Percentiles rank a stretch among this genome's conserved stretches.
Evolutionary conservation across 2,113 vertebrate genomes (phyloP).

Genomic region (Machaerirhynchus nigripectus): DNA sequence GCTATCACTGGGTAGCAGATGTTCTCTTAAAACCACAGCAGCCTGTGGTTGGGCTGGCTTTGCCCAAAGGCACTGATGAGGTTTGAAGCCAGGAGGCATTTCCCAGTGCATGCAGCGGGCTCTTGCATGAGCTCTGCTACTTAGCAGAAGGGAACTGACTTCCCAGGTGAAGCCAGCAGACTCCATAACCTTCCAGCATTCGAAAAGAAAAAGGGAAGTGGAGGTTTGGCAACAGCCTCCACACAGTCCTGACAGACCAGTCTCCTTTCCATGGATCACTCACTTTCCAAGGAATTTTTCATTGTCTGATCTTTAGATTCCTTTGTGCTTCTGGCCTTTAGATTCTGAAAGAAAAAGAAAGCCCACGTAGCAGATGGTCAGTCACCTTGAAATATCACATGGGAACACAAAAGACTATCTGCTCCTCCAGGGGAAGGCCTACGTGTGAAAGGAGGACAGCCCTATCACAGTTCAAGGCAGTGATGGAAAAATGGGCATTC

Average conservation of each 20-base stretch:
- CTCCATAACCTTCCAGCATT: background rate
- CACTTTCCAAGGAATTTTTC: conserved; percentile 95
- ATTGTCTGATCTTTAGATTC: conserved; percentile 88
- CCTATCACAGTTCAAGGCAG: background rate
- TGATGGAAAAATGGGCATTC: background rate
- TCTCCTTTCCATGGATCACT: conserved; percentile 49
- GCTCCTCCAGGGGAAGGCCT: background rate
- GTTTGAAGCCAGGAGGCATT: background rate
- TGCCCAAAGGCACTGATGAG: background rate
- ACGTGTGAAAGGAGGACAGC: background rate
- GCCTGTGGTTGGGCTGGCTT: background rate
- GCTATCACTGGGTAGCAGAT: background rate
- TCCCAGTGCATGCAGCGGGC: background rate
- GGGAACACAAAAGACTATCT: background rate
- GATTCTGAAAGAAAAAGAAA: conserved; percentile 80
- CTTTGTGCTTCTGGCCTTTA: conserved; percentile 91
- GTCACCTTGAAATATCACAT: background rate
- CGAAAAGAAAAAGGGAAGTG: background rate
- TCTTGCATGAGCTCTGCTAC: background rate
- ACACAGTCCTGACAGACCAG: background rate
- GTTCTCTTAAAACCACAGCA: background rate
- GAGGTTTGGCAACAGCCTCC: background rate
- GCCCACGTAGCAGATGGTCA: background rate
- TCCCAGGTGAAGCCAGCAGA: background rate
- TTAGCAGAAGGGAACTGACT: background rate